Percentiles rank a stretch among this genome's conserved stretches.
phyloP scores from a whole-genome alignment of 1,140 invertebrate genomes.

The Eurosta solidaginis region DNA sequence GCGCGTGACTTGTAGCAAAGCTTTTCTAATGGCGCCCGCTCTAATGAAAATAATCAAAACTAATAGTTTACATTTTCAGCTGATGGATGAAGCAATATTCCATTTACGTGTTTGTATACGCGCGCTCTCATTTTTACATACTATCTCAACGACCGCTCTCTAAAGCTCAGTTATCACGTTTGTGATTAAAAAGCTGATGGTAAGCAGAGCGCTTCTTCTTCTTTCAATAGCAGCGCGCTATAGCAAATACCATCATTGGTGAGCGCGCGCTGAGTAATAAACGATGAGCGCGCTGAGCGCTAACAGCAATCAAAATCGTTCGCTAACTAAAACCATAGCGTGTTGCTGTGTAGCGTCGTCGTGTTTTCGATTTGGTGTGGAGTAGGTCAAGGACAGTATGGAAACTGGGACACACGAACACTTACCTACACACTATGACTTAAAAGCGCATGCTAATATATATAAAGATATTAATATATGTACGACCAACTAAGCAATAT shows the following conservation, averaged over 20 bases:
- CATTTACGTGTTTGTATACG: neutral
- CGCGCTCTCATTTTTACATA: no score
- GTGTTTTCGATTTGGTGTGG: constrained; percentile 45
- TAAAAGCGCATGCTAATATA: neutral
- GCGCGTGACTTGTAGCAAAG: neutral
- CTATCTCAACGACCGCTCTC: no score
- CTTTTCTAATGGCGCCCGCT: constrained; percentile 6
- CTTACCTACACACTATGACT: neutral
- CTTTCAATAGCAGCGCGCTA: neutral
- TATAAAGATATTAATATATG: no score
- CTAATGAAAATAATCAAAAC: neutral
- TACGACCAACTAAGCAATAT: constrained; percentile 2
- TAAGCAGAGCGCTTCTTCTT: neutral
- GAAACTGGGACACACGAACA: constrained; percentile 60
- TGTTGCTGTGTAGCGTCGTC: neutral
- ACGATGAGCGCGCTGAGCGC: neutral
- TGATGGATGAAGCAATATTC: neutral
- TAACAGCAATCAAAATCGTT: neutral
- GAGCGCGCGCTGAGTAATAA: neutral
- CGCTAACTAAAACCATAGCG: neutral
- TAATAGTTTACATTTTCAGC: neutral
- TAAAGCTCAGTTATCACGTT: no score
- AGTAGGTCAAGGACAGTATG: constrained; percentile 60
- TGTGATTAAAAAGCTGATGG: no score
- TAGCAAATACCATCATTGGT: neutral